Evolutionary conservation across 1,140 invertebrate species (phyloP).

Genomic region (Oreohelix idahoensis): DNA sequence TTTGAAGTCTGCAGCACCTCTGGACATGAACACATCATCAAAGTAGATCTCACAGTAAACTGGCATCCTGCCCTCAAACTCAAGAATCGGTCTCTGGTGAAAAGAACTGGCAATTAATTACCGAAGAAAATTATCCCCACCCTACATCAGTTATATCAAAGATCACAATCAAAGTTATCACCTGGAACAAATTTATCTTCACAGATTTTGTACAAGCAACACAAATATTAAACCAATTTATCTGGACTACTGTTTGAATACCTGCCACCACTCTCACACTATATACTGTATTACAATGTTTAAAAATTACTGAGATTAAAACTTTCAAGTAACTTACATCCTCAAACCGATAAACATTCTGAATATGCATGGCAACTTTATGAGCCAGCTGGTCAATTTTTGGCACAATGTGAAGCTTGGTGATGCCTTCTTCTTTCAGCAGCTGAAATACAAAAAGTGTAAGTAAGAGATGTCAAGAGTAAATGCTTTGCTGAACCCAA

Average conservation of each 20-base stretch:
- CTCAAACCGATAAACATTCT: constrained; percentile 34
- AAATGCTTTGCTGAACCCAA: too few species aligned
- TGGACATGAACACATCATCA: constrained; percentile 22
- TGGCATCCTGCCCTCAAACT: constrained; percentile 17
- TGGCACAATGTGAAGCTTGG: constrained; percentile 37
- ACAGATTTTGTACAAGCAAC: too few species aligned
- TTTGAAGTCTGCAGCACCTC: background rate
- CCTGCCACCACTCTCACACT: too few species aligned
- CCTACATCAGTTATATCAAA: too few species aligned
- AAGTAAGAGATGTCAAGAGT: too few species aligned
- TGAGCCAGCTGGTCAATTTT: constrained; percentile 37
- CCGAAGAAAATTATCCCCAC: too few species aligned
- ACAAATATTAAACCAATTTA: too few species aligned
- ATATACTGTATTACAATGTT: too few species aligned
- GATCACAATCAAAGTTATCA: too few species aligned
- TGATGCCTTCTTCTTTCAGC: constrained; percentile 42
- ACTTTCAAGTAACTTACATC: constrained; percentile 33
- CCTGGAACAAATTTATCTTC: too few species aligned
- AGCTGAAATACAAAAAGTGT: constrained; percentile 9
- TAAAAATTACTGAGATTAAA: too few species aligned
- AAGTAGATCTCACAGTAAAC: constrained; percentile 33
- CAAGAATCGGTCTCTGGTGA: constrained; percentile 12
- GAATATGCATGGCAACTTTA: constrained; percentile 27
- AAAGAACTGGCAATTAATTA: background rate
- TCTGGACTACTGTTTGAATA: too few species aligned